Evolutionary conservation across 1,140 invertebrate species (phyloP).

Genomic region (Drosophila carrolli): DNA sequence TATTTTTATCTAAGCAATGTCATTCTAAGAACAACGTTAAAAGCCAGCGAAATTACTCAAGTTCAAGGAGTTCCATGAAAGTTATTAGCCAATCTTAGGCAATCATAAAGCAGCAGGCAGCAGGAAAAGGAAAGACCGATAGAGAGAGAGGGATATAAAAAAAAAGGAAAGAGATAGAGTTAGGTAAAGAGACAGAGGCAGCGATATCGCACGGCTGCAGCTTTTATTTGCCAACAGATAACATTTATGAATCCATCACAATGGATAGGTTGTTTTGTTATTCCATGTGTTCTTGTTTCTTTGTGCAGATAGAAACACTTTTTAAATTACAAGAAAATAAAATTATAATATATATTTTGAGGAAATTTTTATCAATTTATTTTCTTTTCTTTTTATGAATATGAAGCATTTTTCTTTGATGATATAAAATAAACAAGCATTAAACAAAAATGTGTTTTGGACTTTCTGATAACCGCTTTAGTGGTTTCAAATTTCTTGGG

Average conservation of each 20-base stretch:
- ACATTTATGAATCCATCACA: slow-evolving; percentile 42
- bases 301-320: background rate
- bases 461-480: too few relatives aligned
- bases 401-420: too few relatives aligned
- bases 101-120: slow-evolving; percentile 3
- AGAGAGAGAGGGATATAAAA: background rate
- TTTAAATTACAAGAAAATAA: background rate
- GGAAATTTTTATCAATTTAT: too few relatives aligned
- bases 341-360: too few relatives aligned
- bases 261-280: slow-evolving; percentile 21
- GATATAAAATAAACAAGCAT: too few relatives aligned
- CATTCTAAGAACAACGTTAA: slow-evolving; percentile 4
- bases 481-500: too few relatives aligned
- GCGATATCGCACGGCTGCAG: slow-evolving; percentile 32
- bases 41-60: slow-evolving; percentile 58
- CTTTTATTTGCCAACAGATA: slow-evolving; percentile 52
- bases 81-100: slow-evolving; percentile 44
- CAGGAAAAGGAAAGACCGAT: background rate
- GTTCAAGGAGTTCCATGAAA: slow-evolving; percentile 58
- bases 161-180: background rate
- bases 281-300: background rate
- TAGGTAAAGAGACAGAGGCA: background rate
- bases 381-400: too few relatives aligned
- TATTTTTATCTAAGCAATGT: slow-evolving; percentile 47
- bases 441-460: too few relatives aligned